Conservation (phyloP, 2,113 vertebrate species). For the Carettochelys insculpta region DNA sequence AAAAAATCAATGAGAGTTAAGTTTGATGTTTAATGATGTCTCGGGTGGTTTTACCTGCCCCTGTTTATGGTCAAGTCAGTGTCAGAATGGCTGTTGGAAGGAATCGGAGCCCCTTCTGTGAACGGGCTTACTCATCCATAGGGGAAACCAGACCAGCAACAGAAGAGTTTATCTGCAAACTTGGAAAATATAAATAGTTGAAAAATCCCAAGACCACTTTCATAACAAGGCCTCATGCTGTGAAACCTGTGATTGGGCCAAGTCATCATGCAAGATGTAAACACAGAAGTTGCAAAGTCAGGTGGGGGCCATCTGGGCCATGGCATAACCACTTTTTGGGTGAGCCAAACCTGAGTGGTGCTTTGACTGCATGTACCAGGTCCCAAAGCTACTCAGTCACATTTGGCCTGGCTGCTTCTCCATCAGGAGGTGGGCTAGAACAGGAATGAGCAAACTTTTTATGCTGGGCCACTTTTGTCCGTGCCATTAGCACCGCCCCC, state of each 20-base stretch:
- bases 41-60: neutral
- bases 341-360: too few species aligned
- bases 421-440: too few species aligned
- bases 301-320: too few species aligned
- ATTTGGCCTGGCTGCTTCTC: too few species aligned
- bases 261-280: neutral
- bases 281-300: too few species aligned
- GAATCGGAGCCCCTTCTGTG: accelerated
- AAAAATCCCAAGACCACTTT: neutral
- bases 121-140: accelerated
- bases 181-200: neutral
- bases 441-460: too few species aligned
- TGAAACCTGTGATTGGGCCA: accelerated
- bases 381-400: too few species aligned
- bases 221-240: neutral
- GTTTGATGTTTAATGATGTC: neutral
- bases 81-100: neutral
- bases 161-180: neutral
- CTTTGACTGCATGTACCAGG: too few species aligned
- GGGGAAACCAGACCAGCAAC: accelerated
- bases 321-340: too few species aligned
- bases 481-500: too few species aligned
- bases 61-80: accelerated
- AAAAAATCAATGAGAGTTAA: neutral
- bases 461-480: too few species aligned